Percentiles rank a stretch among this genome's conserved stretches.
Evolutionary conservation across 2,888 invertebrate genomes (phyloP).

Genomic region (Dryomyza anilis): DNA sequence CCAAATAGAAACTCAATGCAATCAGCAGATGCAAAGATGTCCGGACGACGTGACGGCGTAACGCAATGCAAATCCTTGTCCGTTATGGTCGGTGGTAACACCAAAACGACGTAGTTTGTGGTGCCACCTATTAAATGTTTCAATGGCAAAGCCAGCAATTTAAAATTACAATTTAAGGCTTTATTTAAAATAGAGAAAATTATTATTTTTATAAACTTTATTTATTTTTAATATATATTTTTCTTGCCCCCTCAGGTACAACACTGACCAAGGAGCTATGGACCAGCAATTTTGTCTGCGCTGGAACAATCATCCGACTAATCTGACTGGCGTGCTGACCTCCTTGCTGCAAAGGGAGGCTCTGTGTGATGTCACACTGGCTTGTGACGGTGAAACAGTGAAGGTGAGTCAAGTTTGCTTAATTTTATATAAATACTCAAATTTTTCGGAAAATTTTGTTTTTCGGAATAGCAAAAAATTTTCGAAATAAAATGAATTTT

Average conservation of each 20-base stretch:
- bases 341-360: conserved; percentile 86
- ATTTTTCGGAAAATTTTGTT: no score
- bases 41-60: no score
- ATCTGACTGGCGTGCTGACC: conserved; percentile 87
- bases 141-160: not conserved
- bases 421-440: no score
- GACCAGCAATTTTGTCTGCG: conserved; percentile 86
- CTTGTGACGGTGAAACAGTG: conserved; percentile 88
- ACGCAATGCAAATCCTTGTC: no score
- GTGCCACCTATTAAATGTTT: not conserved
- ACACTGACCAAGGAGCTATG: conserved; percentile 67
- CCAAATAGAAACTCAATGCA: no score
- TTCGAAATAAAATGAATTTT: no score
- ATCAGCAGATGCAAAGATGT: no score
- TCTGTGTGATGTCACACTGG: conserved; percentile 90
- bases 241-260: conserved; percentile 52
- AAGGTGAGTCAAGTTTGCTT: conserved; percentile 71
- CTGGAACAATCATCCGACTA: conserved; percentile 93
- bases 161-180: no score
- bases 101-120: not conserved
- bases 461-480: no score
- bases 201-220: no score
- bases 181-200: no score
- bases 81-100: not conserved
- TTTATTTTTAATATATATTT: no score